A percentile compares a stretch with the other conserved stretches of the same genome.
phyloP scores from a whole-genome alignment of 53 echinoderm and acorn worm genomes.

The Echinarachnius parma region DNA sequence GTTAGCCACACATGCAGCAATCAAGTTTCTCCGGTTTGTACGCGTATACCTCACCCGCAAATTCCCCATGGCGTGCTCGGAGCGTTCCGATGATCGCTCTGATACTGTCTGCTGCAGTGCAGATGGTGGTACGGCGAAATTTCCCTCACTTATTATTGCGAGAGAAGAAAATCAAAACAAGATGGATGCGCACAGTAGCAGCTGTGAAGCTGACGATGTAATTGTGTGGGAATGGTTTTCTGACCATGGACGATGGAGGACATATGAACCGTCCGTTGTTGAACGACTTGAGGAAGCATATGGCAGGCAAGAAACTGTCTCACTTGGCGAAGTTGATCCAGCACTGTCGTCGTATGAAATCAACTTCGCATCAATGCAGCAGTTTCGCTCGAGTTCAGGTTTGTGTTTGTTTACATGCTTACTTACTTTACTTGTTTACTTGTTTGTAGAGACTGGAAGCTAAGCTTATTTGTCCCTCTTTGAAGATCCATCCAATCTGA shows the following conservation, averaged over 20 bases:
- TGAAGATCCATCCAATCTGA: too few relatives aligned
- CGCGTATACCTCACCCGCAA: not conserved
- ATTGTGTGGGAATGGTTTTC: constrained; percentile 99
- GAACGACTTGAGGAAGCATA: constrained; percentile 75
- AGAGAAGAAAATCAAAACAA: constrained; percentile 46
- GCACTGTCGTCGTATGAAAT: constrained; percentile 73
- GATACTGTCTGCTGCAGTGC: not conserved
- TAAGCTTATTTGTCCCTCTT: too few relatives aligned
- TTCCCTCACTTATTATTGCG: not conserved
- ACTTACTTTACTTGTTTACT: too few relatives aligned
- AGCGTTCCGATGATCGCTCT: not conserved
- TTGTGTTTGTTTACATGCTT: too few relatives aligned
- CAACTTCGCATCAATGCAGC: constrained; percentile 65
- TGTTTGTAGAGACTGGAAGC: too few relatives aligned
- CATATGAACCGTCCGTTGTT: constrained; percentile 73
- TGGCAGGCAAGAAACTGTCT: constrained; percentile 44
- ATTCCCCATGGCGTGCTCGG: constrained; percentile 1
- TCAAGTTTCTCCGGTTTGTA: not conserved
- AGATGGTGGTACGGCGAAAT: constrained; percentile 32
- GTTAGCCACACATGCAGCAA: not conserved
- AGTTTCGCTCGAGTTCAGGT: constrained; percentile 75
- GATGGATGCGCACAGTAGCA: constrained; percentile 56
- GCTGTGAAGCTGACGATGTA: too few relatives aligned
- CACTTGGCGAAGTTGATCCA: constrained; percentile 65
- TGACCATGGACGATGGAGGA: constrained; percentile 93